Evolutionary conservation across 53 echinoderm and acorn worm species (phyloP), one percentile per base, ranked within the genome.

Genomic region (Stichopus horrens): DNA sequence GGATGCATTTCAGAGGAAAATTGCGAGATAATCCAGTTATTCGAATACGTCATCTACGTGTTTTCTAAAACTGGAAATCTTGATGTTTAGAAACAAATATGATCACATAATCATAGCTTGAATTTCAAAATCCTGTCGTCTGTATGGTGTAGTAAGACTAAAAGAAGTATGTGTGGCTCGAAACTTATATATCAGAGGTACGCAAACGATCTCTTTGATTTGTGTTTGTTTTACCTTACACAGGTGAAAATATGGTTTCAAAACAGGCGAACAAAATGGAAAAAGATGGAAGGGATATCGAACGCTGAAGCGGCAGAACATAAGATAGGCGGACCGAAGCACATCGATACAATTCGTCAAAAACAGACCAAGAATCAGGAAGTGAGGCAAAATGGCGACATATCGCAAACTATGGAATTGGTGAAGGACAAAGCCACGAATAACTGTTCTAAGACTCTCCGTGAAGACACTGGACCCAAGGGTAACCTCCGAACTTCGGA

Each of bases 221-320:
- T 37, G 37, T 53, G 89, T 78, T 75, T 88, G 86, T 88, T 86
- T 86, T 74, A 57, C 54, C 77, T 74, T 77, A 67, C 88, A 98
- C 88, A 98, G 98, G 98, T 98, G 52, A 98, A 98, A 94, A 98
- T 98, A 83, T 98, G 98, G 98, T 98, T 98, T 89, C 98, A 98
- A 84, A 98, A 98, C 86, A 82, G 98, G 52, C 86, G 98, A 9
- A 98, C 98, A 51, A 98, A 98, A 82, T 98, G 98, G 98, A 98
- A 98, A 91, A 98, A 98, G 73, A 94, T 94, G 88, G 98, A 98
- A 83, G 98, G 98, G 76, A 98, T 98, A 57, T 98, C 98, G n/a
- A 98, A 98, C 92, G 94, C 98, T 52, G 98, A 98, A 80, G 98
- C 98, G 6, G 98, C 98, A 18, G 98, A 98, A 89, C 98, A 98